A percentile compares a stretch with the other conserved stretches of the same genome.
Conservation (phyloP, 2,888 invertebrate species). For the Ormia ochracea region DNA sequence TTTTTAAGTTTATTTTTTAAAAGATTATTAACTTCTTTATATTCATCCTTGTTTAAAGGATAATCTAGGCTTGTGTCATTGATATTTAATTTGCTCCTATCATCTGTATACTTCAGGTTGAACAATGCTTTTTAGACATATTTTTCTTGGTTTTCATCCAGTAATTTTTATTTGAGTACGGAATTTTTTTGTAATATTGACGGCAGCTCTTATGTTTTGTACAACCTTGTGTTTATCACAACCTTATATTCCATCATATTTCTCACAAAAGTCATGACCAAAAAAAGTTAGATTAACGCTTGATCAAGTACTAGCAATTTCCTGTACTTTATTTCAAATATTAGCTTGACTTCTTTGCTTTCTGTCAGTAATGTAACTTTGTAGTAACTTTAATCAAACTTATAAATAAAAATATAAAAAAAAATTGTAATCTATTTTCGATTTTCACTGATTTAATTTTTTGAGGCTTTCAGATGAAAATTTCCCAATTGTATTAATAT, state of each 20-base stretch:
- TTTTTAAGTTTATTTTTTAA: background rate
- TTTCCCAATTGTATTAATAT: slow-evolving; percentile 7
- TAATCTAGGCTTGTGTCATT: background rate
- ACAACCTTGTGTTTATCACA: slow-evolving; percentile 8
- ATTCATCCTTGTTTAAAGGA: background rate
- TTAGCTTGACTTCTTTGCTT: background rate
- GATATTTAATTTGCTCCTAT: background rate
- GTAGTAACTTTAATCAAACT: background rate
- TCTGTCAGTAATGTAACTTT: background rate
- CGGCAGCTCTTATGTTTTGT: background rate
- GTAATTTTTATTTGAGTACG: background rate
- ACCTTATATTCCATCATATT: slow-evolving; percentile 39
- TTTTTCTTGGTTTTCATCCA: background rate
- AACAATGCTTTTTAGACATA: background rate
- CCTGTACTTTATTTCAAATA: background rate
- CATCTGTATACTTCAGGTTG: background rate
- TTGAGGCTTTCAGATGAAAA: background rate
- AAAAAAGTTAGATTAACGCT: background rate
- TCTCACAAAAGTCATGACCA: background rate
- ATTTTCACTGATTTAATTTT: background rate
- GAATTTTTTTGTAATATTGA: background rate
- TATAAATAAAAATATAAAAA: background rate
- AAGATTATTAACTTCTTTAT: background rate
- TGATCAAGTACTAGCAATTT: background rate
- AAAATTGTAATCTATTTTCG: background rate